Conservation (phyloP, 2,113 vertebrate genomes). For the Mesocricetus auratus region DNA sequence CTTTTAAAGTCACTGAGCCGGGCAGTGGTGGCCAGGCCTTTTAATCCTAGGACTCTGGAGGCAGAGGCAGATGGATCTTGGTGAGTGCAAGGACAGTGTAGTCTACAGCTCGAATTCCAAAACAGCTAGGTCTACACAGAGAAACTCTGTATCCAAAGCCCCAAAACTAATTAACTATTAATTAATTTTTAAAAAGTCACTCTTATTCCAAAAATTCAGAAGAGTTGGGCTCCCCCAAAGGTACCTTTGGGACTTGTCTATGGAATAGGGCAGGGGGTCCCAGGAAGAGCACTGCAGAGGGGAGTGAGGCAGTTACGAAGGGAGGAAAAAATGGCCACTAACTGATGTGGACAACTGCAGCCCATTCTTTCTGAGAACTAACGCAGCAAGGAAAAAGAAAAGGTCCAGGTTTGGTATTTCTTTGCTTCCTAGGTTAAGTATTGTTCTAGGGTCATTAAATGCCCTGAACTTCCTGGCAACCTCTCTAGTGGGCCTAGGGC, state of each 20-base stretch:
- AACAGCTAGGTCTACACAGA: neutral
- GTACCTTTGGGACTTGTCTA: slow-evolving; percentile 1
- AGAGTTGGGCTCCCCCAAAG: neutral
- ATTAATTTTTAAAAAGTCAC: neutral
- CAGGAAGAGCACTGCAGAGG: neutral
- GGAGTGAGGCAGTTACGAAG: neutral
- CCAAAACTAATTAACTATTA: neutral
- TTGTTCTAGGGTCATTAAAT: neutral
- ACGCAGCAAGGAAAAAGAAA: neutral
- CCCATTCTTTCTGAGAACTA: neutral
- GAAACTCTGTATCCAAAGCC: neutral
- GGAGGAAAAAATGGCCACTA: neutral
- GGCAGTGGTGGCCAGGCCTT: neutral
- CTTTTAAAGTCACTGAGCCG: neutral
- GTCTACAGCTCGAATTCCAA: neutral
- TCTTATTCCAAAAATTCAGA: neutral
- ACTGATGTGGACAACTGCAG: neutral
- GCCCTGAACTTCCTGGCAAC: slow-evolving; percentile 16
- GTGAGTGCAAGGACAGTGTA: neutral
- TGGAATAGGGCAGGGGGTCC: neutral
- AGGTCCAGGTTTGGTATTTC: neutral
- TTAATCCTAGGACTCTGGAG: neutral
- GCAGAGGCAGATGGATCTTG: neutral
- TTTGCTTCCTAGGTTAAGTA: neutral
- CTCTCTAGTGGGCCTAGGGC: neutral